These are phyloP conservation scores for Aegithalos caudatus DNA, from an alignment of 2,113 vertebrate species.

Conservation along the genomic window DNA sequence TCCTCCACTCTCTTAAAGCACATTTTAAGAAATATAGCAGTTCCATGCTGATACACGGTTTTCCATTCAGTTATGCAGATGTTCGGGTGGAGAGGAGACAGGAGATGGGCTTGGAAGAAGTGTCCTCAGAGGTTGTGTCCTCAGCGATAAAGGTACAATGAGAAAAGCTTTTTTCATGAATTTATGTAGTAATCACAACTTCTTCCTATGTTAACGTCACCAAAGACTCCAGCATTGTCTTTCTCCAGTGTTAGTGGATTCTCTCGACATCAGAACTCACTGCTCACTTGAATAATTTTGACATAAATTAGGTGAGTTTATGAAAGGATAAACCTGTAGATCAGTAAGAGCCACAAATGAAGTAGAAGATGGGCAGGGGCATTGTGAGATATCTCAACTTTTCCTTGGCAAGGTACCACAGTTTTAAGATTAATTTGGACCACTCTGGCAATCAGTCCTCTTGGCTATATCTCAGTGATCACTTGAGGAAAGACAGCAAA, in stretches of 20 bases:
- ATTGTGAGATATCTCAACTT: background rate
- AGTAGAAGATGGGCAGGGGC: background rate
- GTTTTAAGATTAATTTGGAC: background rate
- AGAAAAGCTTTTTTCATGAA: background rate
- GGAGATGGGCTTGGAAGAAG: slow-evolving; percentile 74
- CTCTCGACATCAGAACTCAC: background rate
- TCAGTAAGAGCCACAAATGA: background rate
- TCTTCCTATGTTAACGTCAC: background rate
- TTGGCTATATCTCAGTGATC: background rate
- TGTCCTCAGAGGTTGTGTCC: slow-evolving; percentile 64
- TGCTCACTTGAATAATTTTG: background rate
- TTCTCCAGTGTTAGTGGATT: background rate
- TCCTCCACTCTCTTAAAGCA: background rate
- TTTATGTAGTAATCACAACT: background rate
- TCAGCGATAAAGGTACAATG: slow-evolving; percentile 72
- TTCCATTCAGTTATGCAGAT: slow-evolving; percentile 76
- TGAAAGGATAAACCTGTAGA: background rate
- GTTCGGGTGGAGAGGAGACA: slow-evolving; percentile 79
- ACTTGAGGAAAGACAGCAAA: background rate
- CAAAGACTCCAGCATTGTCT: background rate
- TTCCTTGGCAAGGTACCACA: background rate
- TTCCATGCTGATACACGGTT: background rate
- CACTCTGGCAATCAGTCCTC: background rate
- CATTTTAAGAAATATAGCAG: background rate
- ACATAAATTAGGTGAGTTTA: background rate